These are phyloP conservation scores for Sinosuthora webbiana DNA, from an alignment of 2,113 vertebrate genomes.

Conservation along the genomic window DNA sequence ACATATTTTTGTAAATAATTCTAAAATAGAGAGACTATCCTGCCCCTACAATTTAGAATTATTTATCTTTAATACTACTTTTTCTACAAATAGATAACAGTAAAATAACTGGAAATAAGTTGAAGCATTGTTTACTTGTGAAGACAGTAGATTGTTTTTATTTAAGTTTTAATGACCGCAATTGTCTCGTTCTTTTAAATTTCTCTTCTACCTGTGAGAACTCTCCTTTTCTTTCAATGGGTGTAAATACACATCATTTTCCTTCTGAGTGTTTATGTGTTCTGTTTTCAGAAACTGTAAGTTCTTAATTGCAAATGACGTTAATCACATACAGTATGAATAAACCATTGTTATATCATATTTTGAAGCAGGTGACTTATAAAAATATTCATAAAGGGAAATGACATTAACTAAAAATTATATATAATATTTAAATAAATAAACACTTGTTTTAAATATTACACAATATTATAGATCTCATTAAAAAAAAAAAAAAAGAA, in stretches of 20 bases:
- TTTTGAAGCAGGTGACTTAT: background rate
- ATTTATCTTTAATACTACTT: background rate
- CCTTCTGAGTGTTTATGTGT: background rate
- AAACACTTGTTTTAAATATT: background rate
- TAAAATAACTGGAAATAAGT: background rate
- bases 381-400: background rate
- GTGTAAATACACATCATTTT: background rate
- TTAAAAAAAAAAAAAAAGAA: background rate
- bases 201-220: background rate
- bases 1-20: background rate
- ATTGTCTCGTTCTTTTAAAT: background rate
- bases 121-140: rapidly evolving
- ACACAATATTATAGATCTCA: background rate
- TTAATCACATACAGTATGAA: background rate
- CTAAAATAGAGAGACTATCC: background rate
- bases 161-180: background rate
- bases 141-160: background rate
- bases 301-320: background rate
- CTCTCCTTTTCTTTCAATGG: background rate
- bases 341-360: background rate
- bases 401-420: background rate
- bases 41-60: background rate
- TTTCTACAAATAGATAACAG: background rate
- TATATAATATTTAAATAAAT: background rate
- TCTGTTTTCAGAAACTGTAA: background rate